Base-by-base conservation (phyloP, 2,113 vertebrate genomes). In the Neodontobutis hainanensis region DNA sequence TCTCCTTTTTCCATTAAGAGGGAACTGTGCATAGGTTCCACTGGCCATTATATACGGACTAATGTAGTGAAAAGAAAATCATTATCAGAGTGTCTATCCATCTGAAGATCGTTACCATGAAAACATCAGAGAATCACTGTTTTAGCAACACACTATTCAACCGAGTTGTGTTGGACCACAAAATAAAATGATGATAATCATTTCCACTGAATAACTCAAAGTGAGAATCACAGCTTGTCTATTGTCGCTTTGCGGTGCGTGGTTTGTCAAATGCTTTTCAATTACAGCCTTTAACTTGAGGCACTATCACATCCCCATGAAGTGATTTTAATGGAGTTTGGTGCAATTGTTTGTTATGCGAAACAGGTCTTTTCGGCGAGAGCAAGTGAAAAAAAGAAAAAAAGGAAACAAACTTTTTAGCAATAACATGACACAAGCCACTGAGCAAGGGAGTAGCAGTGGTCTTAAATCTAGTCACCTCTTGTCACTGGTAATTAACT, bases 241-340 rank as follows among this genome's bases (percentile, higher is more conserved):
- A 73, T 82, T 87, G 84, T 81, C 67, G 49, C 81, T 85, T 85
- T 83, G 74, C 70, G 66, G 81, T 81, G 77, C 69, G 68, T 76
- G 80, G 74, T 89, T 87, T 87, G 87, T 88, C 86, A 89, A 89
- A 89, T 85, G 83, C 72, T 80, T 89, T 91, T 89, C 85, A 87
- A 85, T 89, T 88, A 87, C 81, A 88, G 81, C 76, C 82, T 89
- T 82, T 87, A 85, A 90, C 87, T 88, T 86, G 72, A 81, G 86
- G 85, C 82, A 67, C 73, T 80, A 87, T 84, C 85, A 65, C 85
- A 78, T 88, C 81, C 71, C 83, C 84, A 76, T 85, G 85, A 88
- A 87, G 80, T 78, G 86, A 83, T 87, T 89, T 87, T 89, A 90
- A 90, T 90, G 78, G 85, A 85, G 84, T 89, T 87, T 89, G 77